These are phyloP conservation scores for Exephanes ischioxanthus DNA, from an alignment of 2,888 invertebrate species.

Conservation along the genomic window DNA sequence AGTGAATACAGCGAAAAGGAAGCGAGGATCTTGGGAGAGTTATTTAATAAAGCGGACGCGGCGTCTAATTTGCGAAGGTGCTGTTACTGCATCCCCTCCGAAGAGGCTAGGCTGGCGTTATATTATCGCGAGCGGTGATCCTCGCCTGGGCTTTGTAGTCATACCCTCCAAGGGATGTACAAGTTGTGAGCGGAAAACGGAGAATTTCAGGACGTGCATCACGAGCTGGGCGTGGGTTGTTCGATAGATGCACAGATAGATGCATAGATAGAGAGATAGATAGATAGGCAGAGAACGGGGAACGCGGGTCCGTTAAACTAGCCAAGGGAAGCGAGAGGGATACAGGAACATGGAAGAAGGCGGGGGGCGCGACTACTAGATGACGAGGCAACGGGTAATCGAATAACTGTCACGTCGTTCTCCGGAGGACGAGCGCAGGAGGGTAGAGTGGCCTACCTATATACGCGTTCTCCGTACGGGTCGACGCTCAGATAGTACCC, in stretches of 20 bases:
- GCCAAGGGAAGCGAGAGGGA: conserved; percentile 1
- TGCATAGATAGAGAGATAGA: background rate
- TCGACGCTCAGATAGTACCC: conserved; percentile 54
- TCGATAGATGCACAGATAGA: background rate
- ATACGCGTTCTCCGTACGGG: conserved; percentile 17
- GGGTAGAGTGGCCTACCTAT: conserved; percentile 45
- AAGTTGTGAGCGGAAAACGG: conserved; percentile 26
- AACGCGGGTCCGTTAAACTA: conserved; percentile 13
- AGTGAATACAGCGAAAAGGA: conserved; percentile 28
- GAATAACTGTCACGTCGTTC: conserved; percentile 74
- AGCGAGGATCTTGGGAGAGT: conserved; percentile 14
- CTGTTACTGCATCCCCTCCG: conserved; percentile 28
- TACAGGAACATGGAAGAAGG: conserved; percentile 63
- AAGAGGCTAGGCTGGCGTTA: conserved; percentile 11
- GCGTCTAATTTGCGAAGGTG: conserved; percentile 28
- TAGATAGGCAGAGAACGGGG: background rate
- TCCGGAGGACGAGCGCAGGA: background rate
- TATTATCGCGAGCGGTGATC: conserved; percentile 24
- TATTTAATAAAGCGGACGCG: conserved; percentile 46
- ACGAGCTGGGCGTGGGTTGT: background rate
- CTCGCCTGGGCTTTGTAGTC: background rate
- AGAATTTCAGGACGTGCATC: conserved; percentile 38
- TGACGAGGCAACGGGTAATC: conserved; percentile 75
- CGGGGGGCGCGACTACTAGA: conserved; percentile 69
- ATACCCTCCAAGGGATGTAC: conserved; percentile 9